Evolutionary conservation across 1,140 invertebrate species (phyloP).

Genomic region (Ladona fulva): DNA sequence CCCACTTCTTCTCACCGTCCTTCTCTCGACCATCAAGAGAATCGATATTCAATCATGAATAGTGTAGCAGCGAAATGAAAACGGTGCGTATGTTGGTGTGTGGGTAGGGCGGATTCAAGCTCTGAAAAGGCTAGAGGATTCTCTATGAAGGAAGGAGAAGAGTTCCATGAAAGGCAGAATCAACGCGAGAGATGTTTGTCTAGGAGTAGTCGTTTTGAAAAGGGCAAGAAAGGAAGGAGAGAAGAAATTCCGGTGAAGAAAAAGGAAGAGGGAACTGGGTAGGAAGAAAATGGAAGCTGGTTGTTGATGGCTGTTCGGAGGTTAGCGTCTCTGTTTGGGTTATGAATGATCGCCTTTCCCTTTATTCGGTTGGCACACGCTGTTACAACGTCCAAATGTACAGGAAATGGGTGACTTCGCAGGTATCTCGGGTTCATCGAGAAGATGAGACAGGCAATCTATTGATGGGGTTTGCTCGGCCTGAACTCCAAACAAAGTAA

Average conservation of each 20-base stretch:
- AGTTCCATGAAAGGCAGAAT: not conserved
- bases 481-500: no score
- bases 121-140: not conserved
- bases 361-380: no score
- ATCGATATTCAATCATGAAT: constrained; percentile 9
- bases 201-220: not conserved
- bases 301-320: no score
- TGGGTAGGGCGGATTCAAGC: not conserved
- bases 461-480: no score
- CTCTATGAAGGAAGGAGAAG: not conserved
- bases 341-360: no score
- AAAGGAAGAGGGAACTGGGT: not conserved
- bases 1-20: no score
- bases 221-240: not conserved
- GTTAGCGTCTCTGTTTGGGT: no score
- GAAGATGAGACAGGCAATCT: no score
- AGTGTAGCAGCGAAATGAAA: not conserved
- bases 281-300: not conserved
- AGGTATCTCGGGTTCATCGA: no score
- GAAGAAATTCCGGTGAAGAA: not conserved
- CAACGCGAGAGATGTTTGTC: not conserved
- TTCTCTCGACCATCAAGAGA: not conserved
- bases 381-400: no score
- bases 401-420: no score
- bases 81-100: not conserved